Evolutionary conservation across 2,797 vertebrate genomes (phyloP).

Genomic region (Acropternis orthonyx): DNA sequence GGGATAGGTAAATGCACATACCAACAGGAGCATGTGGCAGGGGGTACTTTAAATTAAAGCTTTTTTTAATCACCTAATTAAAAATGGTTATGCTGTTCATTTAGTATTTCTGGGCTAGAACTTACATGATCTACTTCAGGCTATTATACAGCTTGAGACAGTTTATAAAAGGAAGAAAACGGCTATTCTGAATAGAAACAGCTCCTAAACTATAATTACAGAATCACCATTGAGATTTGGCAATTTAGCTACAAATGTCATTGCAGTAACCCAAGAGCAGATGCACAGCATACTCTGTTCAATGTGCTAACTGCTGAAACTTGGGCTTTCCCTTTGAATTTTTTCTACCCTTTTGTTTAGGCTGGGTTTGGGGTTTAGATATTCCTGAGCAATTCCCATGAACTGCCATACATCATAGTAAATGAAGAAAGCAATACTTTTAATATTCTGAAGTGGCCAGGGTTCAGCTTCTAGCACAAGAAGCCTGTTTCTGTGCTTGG

Average conservation of each 20-base stretch:
- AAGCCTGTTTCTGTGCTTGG: not conserved
- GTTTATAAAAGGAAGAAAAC: not conserved
- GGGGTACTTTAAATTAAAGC: not conserved
- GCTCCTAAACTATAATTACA: not conserved
- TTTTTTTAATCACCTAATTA: not conserved
- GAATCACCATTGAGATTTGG: not conserved
- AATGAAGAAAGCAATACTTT: accelerated
- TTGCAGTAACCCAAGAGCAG: not conserved
- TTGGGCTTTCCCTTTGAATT: not conserved
- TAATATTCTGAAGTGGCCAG: not conserved
- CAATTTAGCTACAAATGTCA: not conserved
- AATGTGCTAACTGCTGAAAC: not conserved
- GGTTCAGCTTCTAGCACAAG: not conserved
- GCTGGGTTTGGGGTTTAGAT: not conserved
- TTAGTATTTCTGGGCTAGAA: not conserved
- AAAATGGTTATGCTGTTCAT: not conserved
- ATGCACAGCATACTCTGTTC: not conserved
- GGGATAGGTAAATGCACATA: not conserved
- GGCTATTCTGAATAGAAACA: not conserved
- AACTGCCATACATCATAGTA: accelerated
- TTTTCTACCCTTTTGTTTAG: not conserved
- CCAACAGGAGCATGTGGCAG: not conserved
- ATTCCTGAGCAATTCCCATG: not conserved
- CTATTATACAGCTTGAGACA: not conserved
- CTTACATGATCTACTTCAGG: not conserved